Conservation (phyloP, 2,888 invertebrate genomes). For the Monopis laevigella region DNA sequence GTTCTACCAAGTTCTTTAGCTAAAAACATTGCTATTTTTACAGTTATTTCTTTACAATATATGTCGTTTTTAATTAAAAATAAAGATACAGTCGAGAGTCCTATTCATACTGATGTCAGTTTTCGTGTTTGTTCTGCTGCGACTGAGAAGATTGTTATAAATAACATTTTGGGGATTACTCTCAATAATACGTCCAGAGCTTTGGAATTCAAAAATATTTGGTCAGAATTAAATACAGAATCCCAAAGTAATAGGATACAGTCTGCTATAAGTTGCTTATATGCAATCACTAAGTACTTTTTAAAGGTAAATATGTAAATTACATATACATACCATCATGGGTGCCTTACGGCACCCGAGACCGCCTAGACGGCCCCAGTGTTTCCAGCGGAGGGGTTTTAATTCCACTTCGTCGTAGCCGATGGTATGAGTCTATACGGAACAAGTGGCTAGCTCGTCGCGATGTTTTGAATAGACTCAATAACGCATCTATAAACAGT, state of each 20-base stretch:
- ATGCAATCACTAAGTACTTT: constrained; percentile 52
- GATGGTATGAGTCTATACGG: too few species aligned
- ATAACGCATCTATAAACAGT: too few species aligned
- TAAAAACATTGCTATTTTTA: constrained; percentile 47
- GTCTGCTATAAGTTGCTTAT: constrained; percentile 57
- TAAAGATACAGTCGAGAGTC: constrained; percentile 52
- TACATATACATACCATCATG: too few species aligned
- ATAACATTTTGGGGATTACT: constrained; percentile 42
- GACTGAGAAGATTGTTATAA: constrained; percentile 44
- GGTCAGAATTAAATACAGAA: constrained; percentile 50
- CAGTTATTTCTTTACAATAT: constrained; percentile 55
- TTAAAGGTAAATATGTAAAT: constrained; percentile 52
- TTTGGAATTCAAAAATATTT: constrained; percentile 44
- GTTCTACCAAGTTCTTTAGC: constrained; percentile 40
- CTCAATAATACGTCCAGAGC: constrained; percentile 50
- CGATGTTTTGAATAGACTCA: too few species aligned
- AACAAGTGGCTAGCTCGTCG: too few species aligned
- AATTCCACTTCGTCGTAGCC: too few species aligned
- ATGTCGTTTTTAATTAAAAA: constrained; percentile 58
- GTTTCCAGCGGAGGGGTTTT: too few species aligned
- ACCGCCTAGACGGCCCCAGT: too few species aligned
- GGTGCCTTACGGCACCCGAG: too few species aligned
- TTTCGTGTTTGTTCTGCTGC: constrained; percentile 36
- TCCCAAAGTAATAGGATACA: constrained; percentile 49
- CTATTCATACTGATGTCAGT: constrained; percentile 51